Evolutionary conservation across 1,140 invertebrate species (phyloP), one percentile per base, ranked within the genome.

Genomic region (Drosophila auraria): DNA sequence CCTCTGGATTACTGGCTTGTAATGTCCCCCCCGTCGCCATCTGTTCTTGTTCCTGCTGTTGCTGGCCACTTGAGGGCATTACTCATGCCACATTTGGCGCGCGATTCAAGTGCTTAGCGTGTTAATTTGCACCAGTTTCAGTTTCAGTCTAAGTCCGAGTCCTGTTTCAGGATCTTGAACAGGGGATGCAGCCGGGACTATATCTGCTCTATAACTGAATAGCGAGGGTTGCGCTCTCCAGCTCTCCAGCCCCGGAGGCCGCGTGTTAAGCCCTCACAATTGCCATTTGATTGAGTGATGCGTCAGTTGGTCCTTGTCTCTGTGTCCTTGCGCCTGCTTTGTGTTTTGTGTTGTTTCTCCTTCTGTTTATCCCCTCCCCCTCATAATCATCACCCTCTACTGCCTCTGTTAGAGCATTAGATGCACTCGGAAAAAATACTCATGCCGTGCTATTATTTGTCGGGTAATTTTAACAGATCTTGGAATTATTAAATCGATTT

Each of bases 281-380:
- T 91, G 87, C 80, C 80, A 58, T 91, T 91, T 91, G 87, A 91
- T 91, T 91, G 87, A 91, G 78, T 91, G 87, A 90, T 90, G 86
- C 86, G 82, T 78, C 75, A 78, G 75, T 78, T 78, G 74, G 56
- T 76, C 50, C 45, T 62, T 75, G 72, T 71, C 60, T 42, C 38
- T 61, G 17, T 56, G 51, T 71, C 51, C 61, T 65, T 68, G 68
- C 50, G 5, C 61, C 59, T 44, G 57, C 17, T 58, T 12, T 30
- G 50, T 30, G 44, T 49, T 59, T 51, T 53, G 50, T 17, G 27
- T 20, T 12, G n/a, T 17, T 54, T 17, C 45, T 64, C 45, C 11
- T 17, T 15, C 60, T 50, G 63, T 68, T 30, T 68, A 36, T n/a
- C 20, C 49, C 62, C 49, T n/a, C 49, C 68, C 63, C 68, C 68